Evolutionary conservation across 2,113 vertebrate species (phyloP).

Genomic region (Calidris pygmaea): DNA sequence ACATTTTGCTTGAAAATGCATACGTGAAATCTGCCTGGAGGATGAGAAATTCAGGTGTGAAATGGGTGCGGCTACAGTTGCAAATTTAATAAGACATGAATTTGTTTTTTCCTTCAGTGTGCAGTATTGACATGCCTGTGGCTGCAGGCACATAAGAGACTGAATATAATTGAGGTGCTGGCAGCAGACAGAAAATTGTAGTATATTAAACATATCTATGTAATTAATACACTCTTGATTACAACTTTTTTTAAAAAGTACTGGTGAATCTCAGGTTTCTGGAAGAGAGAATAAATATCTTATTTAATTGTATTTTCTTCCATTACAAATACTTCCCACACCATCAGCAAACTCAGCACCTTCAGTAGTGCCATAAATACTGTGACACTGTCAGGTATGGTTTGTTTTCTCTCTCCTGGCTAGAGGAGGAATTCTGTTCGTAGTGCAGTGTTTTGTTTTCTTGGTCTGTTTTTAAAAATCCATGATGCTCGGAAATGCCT

Average conservation of each 20-base stretch:
- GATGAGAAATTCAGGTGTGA: conserved; percentile 74
- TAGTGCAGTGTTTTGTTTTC: neutral
- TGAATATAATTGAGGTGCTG: conserved; percentile 51
- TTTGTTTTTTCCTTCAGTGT: conserved; percentile 60
- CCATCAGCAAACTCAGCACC: neutral
- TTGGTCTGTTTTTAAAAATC: neutral
- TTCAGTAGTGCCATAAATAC: neutral
- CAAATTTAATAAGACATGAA: conserved; percentile 67
- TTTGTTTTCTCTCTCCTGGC: neutral
- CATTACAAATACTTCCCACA: neutral
- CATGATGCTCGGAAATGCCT: neutral
- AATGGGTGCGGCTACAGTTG: conserved; percentile 70
- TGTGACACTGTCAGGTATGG: neutral
- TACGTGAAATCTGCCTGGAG: conserved; percentile 52
- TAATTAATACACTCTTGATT: conserved; percentile 58
- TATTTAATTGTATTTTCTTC: conserved; percentile 33
- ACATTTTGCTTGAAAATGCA: neutral
- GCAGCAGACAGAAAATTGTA: conserved; percentile 50
- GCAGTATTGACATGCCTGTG: conserved; percentile 69
- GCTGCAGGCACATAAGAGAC: conserved; percentile 64
- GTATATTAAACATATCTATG: conserved; percentile 56
- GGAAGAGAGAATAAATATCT: conserved; percentile 22
- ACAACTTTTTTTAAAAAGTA: neutral
- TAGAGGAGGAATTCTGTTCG: neutral
- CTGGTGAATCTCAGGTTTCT: conserved; percentile 25